Evolutionary conservation across 1,140 invertebrate genomes (phyloP), one percentile per base, ranked within the genome.

Genomic region (Diabrotica virgifera): DNA sequence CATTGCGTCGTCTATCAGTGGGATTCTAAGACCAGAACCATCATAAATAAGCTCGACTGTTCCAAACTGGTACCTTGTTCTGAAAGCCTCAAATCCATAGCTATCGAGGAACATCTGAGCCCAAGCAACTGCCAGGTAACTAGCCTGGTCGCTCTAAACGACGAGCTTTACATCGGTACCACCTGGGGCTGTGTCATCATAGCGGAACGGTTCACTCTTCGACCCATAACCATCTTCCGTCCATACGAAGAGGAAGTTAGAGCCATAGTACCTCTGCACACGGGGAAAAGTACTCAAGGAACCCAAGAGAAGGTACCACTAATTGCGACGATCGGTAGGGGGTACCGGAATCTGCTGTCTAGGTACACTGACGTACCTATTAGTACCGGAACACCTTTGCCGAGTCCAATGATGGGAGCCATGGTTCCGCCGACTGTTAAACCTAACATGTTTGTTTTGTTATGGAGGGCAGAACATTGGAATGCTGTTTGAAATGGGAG

Each of bases 151-250:
- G 82, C 87, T 13, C 80, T 89, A 67, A 84, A 86, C 54, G 85
- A 85, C 60, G 85, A 89, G 64, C 79, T 96, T 7, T 95, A 94
- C 75, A 89, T 95, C 59, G 95, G 94, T 46, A 96, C 94, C 3
- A 92, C 90, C 2, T 95, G 93, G 91, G 95, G 95, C 7, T 95
- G 94, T 75, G 82, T 97, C 38, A 90, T 96, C 13, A 90, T 96
- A 0, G 92, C 91, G 4, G 92, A 94, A 77, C 85, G 88, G 40
- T 83, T 85, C 52, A 87, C 90, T 5, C 81, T 97, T 62, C 82
- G 91, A 14, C 95, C 94, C 0, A 88, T 96, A 37, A 95, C 93
- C 0, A 91, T 96, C 11, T 96, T 96, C 78, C 82, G 94, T 59
- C 94, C 94, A 0, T 95, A 93, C 73, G 91, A 94, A 77, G 90